phyloP scores from a whole-genome alignment of 30 jellyfish, hydroid and myxozoan genomes.

The Cassiopea andromeda region DNA sequence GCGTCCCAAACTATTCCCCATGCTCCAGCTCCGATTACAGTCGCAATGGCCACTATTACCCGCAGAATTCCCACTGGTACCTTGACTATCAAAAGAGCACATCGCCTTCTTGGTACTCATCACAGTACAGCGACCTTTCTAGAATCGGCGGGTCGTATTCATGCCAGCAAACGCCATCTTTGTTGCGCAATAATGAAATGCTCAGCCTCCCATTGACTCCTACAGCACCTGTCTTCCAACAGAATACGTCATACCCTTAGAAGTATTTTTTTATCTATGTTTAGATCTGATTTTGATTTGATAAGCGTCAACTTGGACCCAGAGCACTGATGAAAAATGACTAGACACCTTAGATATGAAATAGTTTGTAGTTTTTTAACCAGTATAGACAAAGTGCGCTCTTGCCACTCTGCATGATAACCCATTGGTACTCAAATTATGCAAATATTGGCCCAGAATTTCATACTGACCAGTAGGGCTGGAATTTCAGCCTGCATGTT shows the following conservation, averaged over 20 bases:
- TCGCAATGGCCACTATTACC: slow-evolving; percentile 76
- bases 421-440: background rate
- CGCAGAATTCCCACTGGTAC: slow-evolving; percentile 84
- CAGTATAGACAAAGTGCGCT: background rate
- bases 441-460: background rate
- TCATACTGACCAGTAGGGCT: too few species aligned
- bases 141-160: slow-evolving; percentile 75
- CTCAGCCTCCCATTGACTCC: slow-evolving; percentile 83
- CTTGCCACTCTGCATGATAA: background rate
- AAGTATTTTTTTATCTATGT: slow-evolving; percentile 8
- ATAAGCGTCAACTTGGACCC: slow-evolving; percentile 5
- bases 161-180: slow-evolving; percentile 69
- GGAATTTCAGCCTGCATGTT: too few species aligned
- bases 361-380: background rate
- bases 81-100: slow-evolving; percentile 82
- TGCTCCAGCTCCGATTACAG: slow-evolving; percentile 73
- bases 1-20: slow-evolving; percentile 75
- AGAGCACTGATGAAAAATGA: background rate
- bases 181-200: slow-evolving; percentile 73
- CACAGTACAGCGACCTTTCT: slow-evolving; percentile 75
- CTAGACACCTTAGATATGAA: background rate
- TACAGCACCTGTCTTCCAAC: slow-evolving; percentile 75
- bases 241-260: slow-evolving; percentile 71
- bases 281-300: slow-evolving; percentile 20
- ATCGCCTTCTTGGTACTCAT: slow-evolving; percentile 82